Percentiles rank a stretch among this genome's conserved stretches.
Evolutionary conservation across 2,797 vertebrate species (phyloP).

Genomic region (Darevskia mixta): DNA sequence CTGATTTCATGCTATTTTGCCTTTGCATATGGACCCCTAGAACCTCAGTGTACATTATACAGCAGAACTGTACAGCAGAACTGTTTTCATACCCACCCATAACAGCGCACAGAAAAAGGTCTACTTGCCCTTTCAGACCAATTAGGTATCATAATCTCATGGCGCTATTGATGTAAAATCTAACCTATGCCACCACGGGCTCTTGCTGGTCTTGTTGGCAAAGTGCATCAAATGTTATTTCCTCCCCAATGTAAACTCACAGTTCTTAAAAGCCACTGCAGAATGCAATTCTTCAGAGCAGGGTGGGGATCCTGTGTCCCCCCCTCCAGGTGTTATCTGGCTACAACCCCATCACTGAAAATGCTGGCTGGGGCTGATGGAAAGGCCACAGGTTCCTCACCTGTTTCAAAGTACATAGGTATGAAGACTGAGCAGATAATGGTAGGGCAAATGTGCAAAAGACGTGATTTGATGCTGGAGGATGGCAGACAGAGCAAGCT

Average conservation of each 20-base stretch:
- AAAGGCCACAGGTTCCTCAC: not conserved
- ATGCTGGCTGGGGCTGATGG: not conserved
- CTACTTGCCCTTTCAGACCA: constrained; percentile 22
- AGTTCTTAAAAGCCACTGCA: constrained; percentile 29
- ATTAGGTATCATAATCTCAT: not conserved
- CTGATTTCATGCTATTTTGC: too few relatives aligned
- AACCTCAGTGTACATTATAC: constrained; percentile 23
- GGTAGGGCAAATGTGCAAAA: not conserved
- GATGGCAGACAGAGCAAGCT: not conserved
- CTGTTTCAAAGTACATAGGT: not conserved
- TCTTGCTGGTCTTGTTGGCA: not conserved
- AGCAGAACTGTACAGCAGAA: constrained; percentile 31
- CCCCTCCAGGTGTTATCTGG: not conserved
- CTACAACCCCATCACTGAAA: not conserved
- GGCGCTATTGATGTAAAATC: too few relatives aligned
- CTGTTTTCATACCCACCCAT: constrained; percentile 47
- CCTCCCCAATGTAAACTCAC: constrained; percentile 18
- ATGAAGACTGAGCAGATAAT: not conserved
- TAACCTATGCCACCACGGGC: not conserved
- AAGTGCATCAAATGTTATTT: not conserved
- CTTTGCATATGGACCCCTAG: too few relatives aligned
- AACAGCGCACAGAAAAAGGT: constrained; percentile 60
- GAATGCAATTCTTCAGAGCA: not conserved
- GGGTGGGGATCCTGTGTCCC: not conserved
- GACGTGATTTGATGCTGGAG: not conserved